Evolutionary conservation across 2,113 vertebrate genomes (phyloP).

Genomic region (Buteo buteo): DNA sequence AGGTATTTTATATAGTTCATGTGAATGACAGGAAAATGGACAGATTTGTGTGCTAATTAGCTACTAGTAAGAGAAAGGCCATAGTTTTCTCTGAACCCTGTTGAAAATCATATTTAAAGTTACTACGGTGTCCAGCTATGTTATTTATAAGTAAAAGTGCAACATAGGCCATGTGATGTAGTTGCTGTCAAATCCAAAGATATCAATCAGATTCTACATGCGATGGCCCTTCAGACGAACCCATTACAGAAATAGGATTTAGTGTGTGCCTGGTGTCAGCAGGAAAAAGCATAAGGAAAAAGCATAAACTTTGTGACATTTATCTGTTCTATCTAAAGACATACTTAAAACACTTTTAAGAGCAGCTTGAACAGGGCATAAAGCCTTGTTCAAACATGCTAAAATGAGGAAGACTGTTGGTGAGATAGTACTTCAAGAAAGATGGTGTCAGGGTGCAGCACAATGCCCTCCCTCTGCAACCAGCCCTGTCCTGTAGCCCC

Average conservation of each 20-base stretch:
- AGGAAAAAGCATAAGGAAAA: neutral
- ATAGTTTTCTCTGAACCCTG: neutral
- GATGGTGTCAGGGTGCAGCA: neutral
- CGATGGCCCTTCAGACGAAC: neutral
- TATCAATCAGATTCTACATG: neutral
- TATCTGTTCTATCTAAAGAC: neutral
- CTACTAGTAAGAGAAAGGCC: neutral
- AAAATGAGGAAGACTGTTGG: neutral
- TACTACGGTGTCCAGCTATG: neutral
- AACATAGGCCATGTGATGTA: neutral
- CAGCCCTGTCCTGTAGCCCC: neutral
- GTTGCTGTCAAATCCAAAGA: neutral
- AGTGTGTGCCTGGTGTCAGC: neutral
- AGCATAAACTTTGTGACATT: neutral
- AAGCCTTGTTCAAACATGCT: neutral
- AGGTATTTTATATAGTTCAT: neutral
- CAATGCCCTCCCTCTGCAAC: neutral
- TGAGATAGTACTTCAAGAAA: neutral
- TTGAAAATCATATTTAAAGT: neutral
- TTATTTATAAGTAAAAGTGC: neutral
- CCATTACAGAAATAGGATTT: neutral
- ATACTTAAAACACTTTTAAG: neutral
- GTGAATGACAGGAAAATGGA: neutral
- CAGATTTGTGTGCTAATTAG: neutral
- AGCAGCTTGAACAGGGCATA: neutral